Evolutionary conservation across 2,797 vertebrate species (phyloP), one percentile per base, ranked within the genome.

Genomic region (Delichon dasypus): DNA sequence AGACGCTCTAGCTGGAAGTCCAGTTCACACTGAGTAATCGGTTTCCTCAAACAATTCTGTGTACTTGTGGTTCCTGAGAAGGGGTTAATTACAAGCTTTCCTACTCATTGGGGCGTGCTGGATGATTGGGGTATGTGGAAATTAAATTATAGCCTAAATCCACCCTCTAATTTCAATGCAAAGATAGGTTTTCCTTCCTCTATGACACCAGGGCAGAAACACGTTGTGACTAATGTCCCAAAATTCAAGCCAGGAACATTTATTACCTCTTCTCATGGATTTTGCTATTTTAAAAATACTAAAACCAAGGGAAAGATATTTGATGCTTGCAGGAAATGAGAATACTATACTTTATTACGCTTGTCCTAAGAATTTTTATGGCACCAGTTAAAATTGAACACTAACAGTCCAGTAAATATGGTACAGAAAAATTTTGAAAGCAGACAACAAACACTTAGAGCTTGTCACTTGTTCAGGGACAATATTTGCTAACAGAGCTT

Each of bases 151-250:
- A 94, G 50, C 57, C 70, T 45, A 82, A 84, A 85, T 84, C 30
- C 18, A 73, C 78, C 50, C 70, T 94, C 48, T 91, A 64, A 84
- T 54, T 95, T 71, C 21, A 79, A 23, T 60, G 64, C 53, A 65
- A 58, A 85, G 58, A 45, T 57, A 68, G 23, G n/a, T 50, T 73
- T 91, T 82, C 57, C 85, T 93, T 94, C 71, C 71, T 92, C 50
- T 88, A 8, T 91, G 93, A 96, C 89, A 61, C n/a, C 20, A 94
- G 57, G n/a, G 29, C 61, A 91, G 53, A 92, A 93, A 16, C 72
- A 93, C 25, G 71, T 45, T 89, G 71, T 92, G 94, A 95, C 34
- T 89, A 60, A 47, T 48, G 30, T 68, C 58, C 30, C 74, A 76
- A 72, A 89, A 77, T 68, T 87, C 64, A 87, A 65, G 53, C 57